Base-by-base conservation (phyloP, 2,797 vertebrate genomes). In the Gambusia yucatana region DNA sequence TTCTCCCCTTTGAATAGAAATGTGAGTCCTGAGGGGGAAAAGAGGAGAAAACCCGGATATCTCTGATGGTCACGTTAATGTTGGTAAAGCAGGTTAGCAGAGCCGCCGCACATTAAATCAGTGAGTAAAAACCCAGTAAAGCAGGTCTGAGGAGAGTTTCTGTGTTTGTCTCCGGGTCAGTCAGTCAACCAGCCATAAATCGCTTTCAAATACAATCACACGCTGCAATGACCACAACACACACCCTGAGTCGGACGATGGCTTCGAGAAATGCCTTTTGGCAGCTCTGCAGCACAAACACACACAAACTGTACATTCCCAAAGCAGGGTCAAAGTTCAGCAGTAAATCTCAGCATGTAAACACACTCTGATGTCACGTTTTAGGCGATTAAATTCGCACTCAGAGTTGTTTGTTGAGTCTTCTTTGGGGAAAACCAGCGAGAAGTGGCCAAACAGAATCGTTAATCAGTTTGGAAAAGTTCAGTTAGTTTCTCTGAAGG, bases 131-230 rank as follows among this genome's bases (percentile, higher is more conserved):
- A 72, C 79, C 61, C 63, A 76, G 48, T 2, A 17, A 75, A 73
- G 22, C 30, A 36, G 46, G 67, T 59, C 65, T 73, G 61, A 72
- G 41, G 70, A 75, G 74, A 17, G 44, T 43, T 43, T 46, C 67
- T 44, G 41, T 43, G 25, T 70, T 70, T 44, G 25, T 80, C 16
- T 72, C 25, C 0, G 75, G 8, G 77, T 85, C 69, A 80, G 30
- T 72, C 79, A 87, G 81, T 80, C 91, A 89, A 76, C 85, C 87
- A 76, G 16, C 77, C 65, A 43, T 72, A 82, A 90, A 87, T 39
- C 30, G 84, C 86, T 85, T 89, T 92, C 88, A 88, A 83, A 92
- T 80, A 92, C 75, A 87, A 91, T 89, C 84, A 92, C 88, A 92
- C 82, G 77, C 85, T 86, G 76, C 25, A 57, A n/a, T 82, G 55